Percentiles rank a stretch among this genome's conserved stretches.
These are phyloP conservation scores for Limnephilus marmoratus DNA, from an alignment of 2,888 invertebrate genomes.

Conservation along the genomic window DNA sequence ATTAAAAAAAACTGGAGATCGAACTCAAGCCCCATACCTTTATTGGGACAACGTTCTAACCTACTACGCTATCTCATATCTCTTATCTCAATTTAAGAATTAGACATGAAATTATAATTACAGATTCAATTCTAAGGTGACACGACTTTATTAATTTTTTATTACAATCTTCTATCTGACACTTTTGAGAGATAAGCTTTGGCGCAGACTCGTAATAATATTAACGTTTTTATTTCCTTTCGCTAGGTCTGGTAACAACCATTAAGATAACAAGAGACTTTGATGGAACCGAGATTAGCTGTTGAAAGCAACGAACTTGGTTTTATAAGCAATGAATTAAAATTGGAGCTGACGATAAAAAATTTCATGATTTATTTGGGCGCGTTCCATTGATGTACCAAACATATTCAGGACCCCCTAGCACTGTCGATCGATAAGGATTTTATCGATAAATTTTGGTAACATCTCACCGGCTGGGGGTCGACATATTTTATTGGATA, in stretches of 20 bases:
- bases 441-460: too few species aligned
- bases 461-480: too few species aligned
- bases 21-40: too few species aligned
- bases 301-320: neutral
- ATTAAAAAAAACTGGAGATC: too few species aligned
- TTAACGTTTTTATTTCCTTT: neutral
- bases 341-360: neutral
- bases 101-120: neutral
- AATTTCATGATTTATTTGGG: neutral
- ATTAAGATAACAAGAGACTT: neutral
- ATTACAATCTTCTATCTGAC: neutral
- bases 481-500: too few species aligned
- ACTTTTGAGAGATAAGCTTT: neutral
- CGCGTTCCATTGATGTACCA: too few species aligned
- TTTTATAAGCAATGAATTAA: neutral
- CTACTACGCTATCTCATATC: too few species aligned
- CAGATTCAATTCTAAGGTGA: neutral
- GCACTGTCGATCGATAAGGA: too few species aligned
- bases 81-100: too few species aligned
- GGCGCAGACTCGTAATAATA: neutral
- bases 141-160: neutral
- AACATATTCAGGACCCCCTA: too few species aligned
- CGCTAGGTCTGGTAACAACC: neutral
- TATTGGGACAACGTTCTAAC: too few species aligned
- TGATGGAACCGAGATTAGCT: neutral